Evolutionary conservation across 2,888 invertebrate species (phyloP).

Genomic region (Tenthredo notha): DNA sequence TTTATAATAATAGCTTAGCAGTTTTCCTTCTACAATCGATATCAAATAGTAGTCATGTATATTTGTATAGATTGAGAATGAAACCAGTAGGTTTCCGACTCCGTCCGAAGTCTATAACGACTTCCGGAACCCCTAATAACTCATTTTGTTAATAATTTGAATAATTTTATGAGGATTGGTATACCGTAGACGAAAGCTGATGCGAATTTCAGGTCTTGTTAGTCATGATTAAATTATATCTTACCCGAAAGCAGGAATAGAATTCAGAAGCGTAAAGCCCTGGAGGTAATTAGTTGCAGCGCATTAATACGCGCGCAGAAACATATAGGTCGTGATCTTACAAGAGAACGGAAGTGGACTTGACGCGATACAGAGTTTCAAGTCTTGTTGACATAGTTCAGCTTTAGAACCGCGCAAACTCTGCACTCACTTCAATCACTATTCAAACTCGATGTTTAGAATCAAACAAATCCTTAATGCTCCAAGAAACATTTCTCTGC

Average conservation of each 20-base stretch:
- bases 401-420: background rate
- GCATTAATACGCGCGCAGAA: slow-evolving; percentile 9
- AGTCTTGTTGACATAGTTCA: slow-evolving; percentile 42
- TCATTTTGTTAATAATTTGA: background rate
- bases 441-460: slow-evolving; percentile 6
- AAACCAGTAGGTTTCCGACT: background rate
- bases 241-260: background rate
- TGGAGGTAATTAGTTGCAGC: background rate
- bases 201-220: background rate
- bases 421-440: slow-evolving; percentile 4
- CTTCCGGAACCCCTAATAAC: background rate
- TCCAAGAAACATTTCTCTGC: background rate
- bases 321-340: slow-evolving; percentile 15
- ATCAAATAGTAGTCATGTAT: background rate
- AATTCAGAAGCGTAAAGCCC: background rate
- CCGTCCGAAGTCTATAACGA: background rate
- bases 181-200: background rate
- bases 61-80: background rate
- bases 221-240: background rate
- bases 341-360: slow-evolving; percentile 33
- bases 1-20: background rate
- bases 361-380: slow-evolving; percentile 34
- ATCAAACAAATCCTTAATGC: background rate
- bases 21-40: background rate
- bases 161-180: background rate